Percentiles rank a stretch among this genome's conserved stretches.
Conservation (phyloP, 2,888 invertebrate species). For the Cyrtodaria siliqua region DNA sequence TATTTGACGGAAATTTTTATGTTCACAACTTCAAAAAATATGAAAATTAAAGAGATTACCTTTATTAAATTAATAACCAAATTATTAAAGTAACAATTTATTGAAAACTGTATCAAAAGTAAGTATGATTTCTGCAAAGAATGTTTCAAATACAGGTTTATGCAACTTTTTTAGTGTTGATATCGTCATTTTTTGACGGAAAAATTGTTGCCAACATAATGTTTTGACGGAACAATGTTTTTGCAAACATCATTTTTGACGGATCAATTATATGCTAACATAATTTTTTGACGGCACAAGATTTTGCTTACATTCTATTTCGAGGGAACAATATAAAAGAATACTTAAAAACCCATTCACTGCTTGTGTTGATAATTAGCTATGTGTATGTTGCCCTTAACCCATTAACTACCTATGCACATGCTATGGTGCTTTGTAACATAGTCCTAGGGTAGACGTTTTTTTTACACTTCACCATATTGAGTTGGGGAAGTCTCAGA, state of each 20-base stretch:
- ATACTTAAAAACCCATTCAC: conserved; percentile 5
- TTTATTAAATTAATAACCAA: too few relatives aligned
- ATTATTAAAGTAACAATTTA: too few relatives aligned
- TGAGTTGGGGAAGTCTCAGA: conserved; percentile 23
- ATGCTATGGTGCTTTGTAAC: conserved; percentile 22
- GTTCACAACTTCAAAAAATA: too few relatives aligned
- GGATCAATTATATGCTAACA: conserved; percentile 60
- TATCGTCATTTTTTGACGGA: too few relatives aligned
- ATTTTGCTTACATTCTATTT: too few relatives aligned
- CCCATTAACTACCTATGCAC: conserved; percentile 13
- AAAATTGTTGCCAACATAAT: conserved; percentile 6
- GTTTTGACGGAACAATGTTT: conserved; percentile 4
- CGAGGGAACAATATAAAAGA: conserved; percentile 12
- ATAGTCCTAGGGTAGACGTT: not conserved
- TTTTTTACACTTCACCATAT: conserved; percentile 10
- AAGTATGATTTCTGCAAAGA: too few relatives aligned
- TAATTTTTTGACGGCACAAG: conserved; percentile 29
- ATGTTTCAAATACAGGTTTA: too few relatives aligned
- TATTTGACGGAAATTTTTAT: too few relatives aligned
- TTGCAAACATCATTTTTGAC: conserved; percentile 90
- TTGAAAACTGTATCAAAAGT: too few relatives aligned
- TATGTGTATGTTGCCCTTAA: conserved; percentile 10
- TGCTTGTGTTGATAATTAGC: conserved; percentile 12
- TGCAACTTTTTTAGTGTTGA: too few relatives aligned
- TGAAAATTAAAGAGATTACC: too few relatives aligned